Conservation (phyloP, 2,888 invertebrate species). For the Drosophila barbarae region DNA sequence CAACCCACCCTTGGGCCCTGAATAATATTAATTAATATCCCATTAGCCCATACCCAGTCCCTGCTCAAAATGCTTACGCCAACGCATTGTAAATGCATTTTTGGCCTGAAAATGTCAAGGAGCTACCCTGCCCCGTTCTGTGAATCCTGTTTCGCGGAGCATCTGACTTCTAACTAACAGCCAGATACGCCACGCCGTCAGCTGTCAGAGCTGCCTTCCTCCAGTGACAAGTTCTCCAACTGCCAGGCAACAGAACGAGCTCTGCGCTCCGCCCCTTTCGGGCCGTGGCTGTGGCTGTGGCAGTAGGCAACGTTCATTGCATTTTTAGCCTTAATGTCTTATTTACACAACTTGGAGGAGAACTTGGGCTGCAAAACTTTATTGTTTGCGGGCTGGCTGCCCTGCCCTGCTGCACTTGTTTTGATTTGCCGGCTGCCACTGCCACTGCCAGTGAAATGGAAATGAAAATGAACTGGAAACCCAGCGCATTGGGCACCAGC, state of each 20-base stretch:
- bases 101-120: slow-evolving; percentile 24
- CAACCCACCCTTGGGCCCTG: not conserved
- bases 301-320: slow-evolving; percentile 2
- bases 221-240: slow-evolving; percentile 28
- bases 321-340: slow-evolving; percentile 16
- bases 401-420: slow-evolving; percentile 16
- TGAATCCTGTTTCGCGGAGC: not conserved
- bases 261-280: not conserved
- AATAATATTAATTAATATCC: slow-evolving; percentile 30
- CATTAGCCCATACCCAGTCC: slow-evolving; percentile 15
- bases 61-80: not conserved
- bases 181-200: slow-evolving; percentile 17
- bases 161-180: slow-evolving; percentile 13
- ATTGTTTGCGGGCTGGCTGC: slow-evolving; percentile 1
- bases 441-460: slow-evolving; percentile 28
- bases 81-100: slow-evolving; percentile 22
- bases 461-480: slow-evolving; percentile 12
- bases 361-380: slow-evolving; percentile 27
- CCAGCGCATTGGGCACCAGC: slow-evolving; percentile 3
- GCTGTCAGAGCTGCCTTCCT: slow-evolving; percentile 18
- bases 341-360: slow-evolving; percentile 22
- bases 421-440: slow-evolving; percentile 20
- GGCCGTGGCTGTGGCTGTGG: not conserved
- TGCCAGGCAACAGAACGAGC: slow-evolving; percentile 11
- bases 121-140: slow-evolving; percentile 2